phyloP scores from a whole-genome alignment of 92 coral and sea anemone genomes.

The Hydrozoanthus gracilis region DNA sequence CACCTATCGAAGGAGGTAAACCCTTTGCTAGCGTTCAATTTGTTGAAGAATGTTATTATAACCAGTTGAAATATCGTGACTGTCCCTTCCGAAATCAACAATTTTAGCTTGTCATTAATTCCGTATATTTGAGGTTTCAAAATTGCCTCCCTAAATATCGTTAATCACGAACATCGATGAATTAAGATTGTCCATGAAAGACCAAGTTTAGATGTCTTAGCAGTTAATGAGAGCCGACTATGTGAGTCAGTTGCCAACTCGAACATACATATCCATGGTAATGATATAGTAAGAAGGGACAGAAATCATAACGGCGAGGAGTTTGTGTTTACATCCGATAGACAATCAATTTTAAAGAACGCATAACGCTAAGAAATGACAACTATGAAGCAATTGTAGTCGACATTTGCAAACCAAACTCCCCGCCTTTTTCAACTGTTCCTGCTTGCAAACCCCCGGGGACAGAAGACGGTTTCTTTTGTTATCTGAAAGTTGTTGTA shows the following conservation, averaged over 20 bases:
- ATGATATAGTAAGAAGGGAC: neutral
- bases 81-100: neutral
- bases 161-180: neutral
- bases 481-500: neutral
- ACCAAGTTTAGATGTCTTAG: slow-evolving; percentile 14
- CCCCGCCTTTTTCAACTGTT: neutral
- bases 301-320: no score
- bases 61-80: neutral
- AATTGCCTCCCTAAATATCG: neutral
- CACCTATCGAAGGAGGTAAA: neutral
- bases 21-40: neutral
- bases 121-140: neutral
- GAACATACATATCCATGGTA: slow-evolving; percentile 2
- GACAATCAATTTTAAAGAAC: neutral
- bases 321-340: no score
- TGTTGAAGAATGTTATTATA: neutral
- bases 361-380: neutral
- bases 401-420: neutral
- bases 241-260: neutral
- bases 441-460: neutral
- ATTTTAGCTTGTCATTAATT: no score
- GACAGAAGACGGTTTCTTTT: neutral
- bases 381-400: neutral
- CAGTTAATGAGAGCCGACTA: slow-evolving; percentile 14
- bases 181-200: neutral